These are phyloP conservation scores for Pocillopora damicornis DNA, from an alignment of 64 coral and sea anemone species.

Conservation along the genomic window DNA sequence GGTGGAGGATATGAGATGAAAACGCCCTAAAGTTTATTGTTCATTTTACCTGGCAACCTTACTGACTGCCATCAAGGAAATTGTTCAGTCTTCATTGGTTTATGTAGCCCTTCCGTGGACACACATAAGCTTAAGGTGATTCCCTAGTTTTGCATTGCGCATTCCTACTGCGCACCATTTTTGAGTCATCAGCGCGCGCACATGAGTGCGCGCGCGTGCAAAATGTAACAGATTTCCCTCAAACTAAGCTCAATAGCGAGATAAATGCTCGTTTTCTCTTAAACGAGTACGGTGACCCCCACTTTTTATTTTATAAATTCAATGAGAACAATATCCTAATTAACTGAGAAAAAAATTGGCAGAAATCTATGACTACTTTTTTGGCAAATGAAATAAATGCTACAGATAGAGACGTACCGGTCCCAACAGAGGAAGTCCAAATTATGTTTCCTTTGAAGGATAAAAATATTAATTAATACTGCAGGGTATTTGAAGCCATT, in stretches of 20 bases:
- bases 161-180: slow-evolving; percentile 14
- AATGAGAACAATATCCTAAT: too few species aligned
- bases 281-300: slow-evolving; percentile 1
- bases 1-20: background rate
- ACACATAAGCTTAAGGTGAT: background rate
- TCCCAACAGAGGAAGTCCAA: slow-evolving; percentile 6
- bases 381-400: slow-evolving; percentile 13
- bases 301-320: too few species aligned
- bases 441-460: background rate
- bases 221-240: slow-evolving; percentile 21
- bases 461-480: slow-evolving; percentile 10
- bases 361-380: slow-evolving; percentile 10
- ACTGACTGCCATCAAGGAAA: background rate
- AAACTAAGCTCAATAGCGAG: slow-evolving; percentile 11
- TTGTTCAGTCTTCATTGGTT: background rate
- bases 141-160: slow-evolving; percentile 23
- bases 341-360: too few species aligned
- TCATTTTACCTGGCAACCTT: background rate
- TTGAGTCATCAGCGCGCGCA: background rate
- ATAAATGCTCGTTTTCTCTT: slow-evolving; percentile 9
- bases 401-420: slow-evolving; percentile 10
- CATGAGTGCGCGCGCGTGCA: too few species aligned
- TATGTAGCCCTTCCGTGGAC: background rate
- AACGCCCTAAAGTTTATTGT: background rate
- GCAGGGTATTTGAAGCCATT: slow-evolving; percentile 14